Percentiles rank a stretch among this genome's conserved stretches.
Evolutionary conservation across 2,113 vertebrate species (phyloP).

Genomic region (Salvelinus sp.): DNA sequence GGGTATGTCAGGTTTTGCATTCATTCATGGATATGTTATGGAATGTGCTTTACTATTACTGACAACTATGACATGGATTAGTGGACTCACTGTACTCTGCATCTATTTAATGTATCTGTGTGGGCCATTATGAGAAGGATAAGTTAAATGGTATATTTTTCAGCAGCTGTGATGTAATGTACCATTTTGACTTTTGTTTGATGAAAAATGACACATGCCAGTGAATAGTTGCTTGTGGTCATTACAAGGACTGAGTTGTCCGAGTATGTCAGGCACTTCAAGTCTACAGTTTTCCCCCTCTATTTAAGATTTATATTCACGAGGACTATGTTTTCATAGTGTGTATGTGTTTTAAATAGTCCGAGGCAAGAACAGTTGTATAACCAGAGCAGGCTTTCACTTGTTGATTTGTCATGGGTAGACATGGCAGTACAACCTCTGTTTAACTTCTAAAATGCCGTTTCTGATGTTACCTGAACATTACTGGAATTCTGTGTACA

Average conservation of each 20-base stretch:
- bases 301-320: no score
- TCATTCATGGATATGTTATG: slow-evolving; percentile 23
- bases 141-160: not conserved
- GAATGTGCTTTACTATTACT: slow-evolving; percentile 30
- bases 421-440: not conserved
- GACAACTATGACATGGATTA: slow-evolving; percentile 3
- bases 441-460: not conserved
- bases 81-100: not conserved
- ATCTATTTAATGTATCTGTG: slow-evolving; percentile 6
- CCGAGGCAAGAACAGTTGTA: not conserved
- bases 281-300: no score
- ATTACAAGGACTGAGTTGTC: not conserved
- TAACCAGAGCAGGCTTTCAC: no score
- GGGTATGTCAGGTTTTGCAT: slow-evolving; percentile 47
- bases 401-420: not conserved
- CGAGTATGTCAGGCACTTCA: not conserved
- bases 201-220: not conserved
- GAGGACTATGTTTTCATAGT: no score
- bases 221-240: not conserved
- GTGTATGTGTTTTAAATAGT: no score
- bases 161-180: not conserved
- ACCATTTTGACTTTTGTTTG: not conserved
- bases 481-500: slow-evolving; percentile 20
- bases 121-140: slow-evolving; percentile 6
- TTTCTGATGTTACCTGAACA: slow-evolving; percentile 15